Evolutionary conservation across 2,888 invertebrate genomes (phyloP), one percentile per base, ranked within the genome.

Genomic region (Chrysolina haemoptera): DNA sequence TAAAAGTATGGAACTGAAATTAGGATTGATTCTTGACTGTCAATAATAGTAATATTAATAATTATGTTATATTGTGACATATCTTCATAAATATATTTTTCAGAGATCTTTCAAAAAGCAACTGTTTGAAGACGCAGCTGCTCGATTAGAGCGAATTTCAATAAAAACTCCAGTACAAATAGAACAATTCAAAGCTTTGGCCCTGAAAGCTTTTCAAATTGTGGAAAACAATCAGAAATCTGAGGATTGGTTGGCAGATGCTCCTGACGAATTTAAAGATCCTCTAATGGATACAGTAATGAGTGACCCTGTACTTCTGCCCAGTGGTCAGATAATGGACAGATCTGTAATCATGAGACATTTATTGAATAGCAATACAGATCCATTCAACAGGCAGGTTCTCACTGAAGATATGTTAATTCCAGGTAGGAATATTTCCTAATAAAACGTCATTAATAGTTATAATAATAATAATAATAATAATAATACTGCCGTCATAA

Each of bases 281-380:
- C 98, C 98, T 0, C 90, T 98, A 46, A 98, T 98, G 98, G 98
- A 98, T 87, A 98, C 98, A 0, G 89, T 98, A 67, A 98, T 98
- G 98, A 94, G 94, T 8, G 98, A 98, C 88, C 98, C 98, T 11
- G 98, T 98, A 11, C 89, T 94, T 77, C 90, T 98, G 83, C 98
- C 98, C 1, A 96, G 97, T 76, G 97, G 97, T 75, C 89, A 86
- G 82, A 92, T 98, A 27, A 98, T 98, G 97, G 98, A 98, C 88
- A 92, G 98, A 75, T 92, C 97, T 43, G 96, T 98, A 80, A 98
- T 98, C 77, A 92, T 96, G 85, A 91, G 98, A 77, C 98, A 98
- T 89, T 90, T 98, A 84, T 91, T 98, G 82, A 98, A 98, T 89
- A 98, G 98, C 84, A 95, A 94, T 83, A 98, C 98, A 0, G 99